A percentile compares a stretch with the other conserved stretches of the same genome.
Conservation (phyloP, 2,797 vertebrate genomes). For the Apodemus agrarius region DNA sequence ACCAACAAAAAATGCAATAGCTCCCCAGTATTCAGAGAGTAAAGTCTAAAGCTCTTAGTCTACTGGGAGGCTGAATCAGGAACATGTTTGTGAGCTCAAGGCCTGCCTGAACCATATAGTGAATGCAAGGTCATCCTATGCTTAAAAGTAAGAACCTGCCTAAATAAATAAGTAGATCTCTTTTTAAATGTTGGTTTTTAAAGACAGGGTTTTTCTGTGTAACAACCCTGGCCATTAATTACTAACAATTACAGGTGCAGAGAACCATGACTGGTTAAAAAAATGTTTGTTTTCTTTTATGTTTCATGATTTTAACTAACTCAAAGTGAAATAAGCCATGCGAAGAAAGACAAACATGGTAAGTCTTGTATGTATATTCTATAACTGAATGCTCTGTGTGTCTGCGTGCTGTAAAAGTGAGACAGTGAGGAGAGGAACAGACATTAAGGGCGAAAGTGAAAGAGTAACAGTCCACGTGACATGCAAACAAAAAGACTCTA, state of each 20-base stretch:
- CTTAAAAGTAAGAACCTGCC: background rate
- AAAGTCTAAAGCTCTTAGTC: slow-evolving; percentile 22
- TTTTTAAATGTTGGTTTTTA: background rate
- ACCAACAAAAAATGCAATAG: background rate
- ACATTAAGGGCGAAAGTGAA: too few species aligned
- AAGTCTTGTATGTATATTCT: background rate
- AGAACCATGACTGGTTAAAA: background rate
- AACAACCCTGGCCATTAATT: background rate
- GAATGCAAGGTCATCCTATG: background rate
- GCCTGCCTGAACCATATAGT: background rate
- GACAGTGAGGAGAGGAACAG: background rate
- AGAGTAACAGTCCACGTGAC: background rate
- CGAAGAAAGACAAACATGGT: background rate
- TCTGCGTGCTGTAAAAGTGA: background rate
- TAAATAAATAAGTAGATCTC: background rate
- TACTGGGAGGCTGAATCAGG: background rate
- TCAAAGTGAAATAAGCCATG: background rate
- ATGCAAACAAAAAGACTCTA: background rate
- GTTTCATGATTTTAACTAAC: slow-evolving; percentile 4
- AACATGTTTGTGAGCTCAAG: background rate
- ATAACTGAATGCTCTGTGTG: background rate
- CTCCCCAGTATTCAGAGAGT: background rate
- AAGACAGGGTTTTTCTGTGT: background rate
- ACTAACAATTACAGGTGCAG: background rate
- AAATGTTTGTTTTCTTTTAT: background rate